Conservation (phyloP, 2,113 vertebrate genomes). For the Setophaga kirtlandii region DNA sequence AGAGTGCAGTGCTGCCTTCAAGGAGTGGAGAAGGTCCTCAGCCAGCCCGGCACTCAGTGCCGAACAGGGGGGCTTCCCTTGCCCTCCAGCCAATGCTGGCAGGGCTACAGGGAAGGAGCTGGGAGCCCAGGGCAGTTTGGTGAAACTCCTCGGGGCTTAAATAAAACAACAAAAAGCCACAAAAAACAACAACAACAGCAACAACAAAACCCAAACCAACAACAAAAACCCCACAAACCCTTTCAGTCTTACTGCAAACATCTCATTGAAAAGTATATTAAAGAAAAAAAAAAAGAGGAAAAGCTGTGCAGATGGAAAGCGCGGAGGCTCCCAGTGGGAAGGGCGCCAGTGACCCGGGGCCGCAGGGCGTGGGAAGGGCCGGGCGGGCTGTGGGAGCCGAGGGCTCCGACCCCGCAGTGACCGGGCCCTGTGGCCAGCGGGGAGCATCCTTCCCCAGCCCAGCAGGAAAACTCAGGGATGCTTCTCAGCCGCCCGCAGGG, state of each 20-base stretch:
- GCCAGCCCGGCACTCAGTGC: background rate
- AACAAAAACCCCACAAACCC: fast-evolving
- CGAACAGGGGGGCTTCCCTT: fast-evolving
- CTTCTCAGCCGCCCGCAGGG: background rate
- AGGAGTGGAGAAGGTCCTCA: background rate
- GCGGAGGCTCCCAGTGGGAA: background rate
- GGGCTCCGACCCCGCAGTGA: background rate
- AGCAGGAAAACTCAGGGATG: background rate
- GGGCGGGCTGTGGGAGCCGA: background rate
- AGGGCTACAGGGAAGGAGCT: background rate
- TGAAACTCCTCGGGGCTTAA: background rate
- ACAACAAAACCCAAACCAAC: background rate
- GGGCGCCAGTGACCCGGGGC: background rate
- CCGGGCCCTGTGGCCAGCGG: fast-evolving
- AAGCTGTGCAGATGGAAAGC: background rate
- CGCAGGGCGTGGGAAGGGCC: background rate
- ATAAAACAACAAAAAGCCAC: background rate
- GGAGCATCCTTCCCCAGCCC: background rate
- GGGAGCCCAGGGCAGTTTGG: background rate
- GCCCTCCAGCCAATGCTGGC: background rate
- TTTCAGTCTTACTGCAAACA: background rate
- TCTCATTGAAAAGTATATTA: background rate
- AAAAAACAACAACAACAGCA: background rate
- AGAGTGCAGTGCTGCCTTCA: fast-evolving
- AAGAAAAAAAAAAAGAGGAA: background rate